Evolutionary conservation across 1,140 invertebrate species (phyloP), one percentile per base, ranked within the genome.

Genomic region (Apis cerana): DNA sequence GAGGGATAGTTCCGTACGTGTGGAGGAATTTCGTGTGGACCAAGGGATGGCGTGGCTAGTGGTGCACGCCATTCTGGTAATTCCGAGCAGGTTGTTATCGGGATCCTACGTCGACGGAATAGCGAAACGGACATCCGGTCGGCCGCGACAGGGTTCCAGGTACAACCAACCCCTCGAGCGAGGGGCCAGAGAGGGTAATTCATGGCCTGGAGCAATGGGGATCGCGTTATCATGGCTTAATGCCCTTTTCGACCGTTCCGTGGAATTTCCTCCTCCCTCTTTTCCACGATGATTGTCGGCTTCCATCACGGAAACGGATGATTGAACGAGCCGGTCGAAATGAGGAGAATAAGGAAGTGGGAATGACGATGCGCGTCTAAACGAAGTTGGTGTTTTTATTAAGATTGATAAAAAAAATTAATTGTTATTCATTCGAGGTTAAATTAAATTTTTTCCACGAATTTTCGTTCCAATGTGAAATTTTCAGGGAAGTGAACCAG

Each of bases 191-290:
- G 59, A 21, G 52, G 77, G n/a, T 88, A 88, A 88, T 88, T 87
- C 83, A 88, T 88, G 80, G 86, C 33, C 17, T 23, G n/a, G 21
- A 43, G 43, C 70, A 79, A 80, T 83, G 65, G 74, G 58, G 81
- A 80, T 89, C 77, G 74, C 84, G 84, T 89, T 90, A 90, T 90
- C 88, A 74, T 83, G 77, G 62, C 82, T 89, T 89, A 90, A 90
- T 84, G 76, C 75, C 82, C 86, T 80, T 67, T 67, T 67, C 48
- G 33, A 7, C 54, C 50, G 9, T 27, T 27, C 58, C n/a, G 59
- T 69, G 77, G 54, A 80, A 80, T 80, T 80, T 69, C 11, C 33
- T 33, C 33, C 33, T 43, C 33, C 52, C 70, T 65, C 70, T 80
- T 80, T 80, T 80, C 78, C 70, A 27, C 19, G 19, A 65, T 48